These are phyloP conservation scores for Dendroctonus valens DNA, from an alignment of 1,140 invertebrate species.

Conservation along the genomic window DNA sequence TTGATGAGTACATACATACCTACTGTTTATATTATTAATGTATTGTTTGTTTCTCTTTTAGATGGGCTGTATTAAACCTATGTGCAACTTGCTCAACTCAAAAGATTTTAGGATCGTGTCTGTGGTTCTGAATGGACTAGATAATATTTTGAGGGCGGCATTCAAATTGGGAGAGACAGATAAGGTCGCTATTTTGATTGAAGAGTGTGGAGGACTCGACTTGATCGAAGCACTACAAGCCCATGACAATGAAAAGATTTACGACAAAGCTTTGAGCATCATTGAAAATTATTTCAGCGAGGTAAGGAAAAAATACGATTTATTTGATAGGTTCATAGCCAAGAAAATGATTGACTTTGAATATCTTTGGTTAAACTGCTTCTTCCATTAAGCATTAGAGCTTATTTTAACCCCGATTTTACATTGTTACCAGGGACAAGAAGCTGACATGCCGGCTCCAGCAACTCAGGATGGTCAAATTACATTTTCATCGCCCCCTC, in stretches of 20 bases:
- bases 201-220: constrained; percentile 90
- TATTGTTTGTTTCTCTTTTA: constrained; percentile 8
- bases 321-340: too few relatives aligned
- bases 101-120: constrained; percentile 80
- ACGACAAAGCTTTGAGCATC: constrained; percentile 97
- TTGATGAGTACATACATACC: background rate
- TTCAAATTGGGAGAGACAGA: constrained; percentile 76
- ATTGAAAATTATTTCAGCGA: constrained; percentile 98
- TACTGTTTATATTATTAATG: background rate
- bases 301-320: constrained; percentile 56
- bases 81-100: constrained; percentile 85
- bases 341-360: too few relatives aligned
- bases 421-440: constrained; percentile 16
- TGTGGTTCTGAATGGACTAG: constrained; percentile 89
- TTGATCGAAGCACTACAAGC: constrained; percentile 94
- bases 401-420: background rate
- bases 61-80: constrained; percentile 83
- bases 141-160: constrained; percentile 73
- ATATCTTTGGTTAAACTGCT: background rate
- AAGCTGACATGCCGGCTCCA: constrained; percentile 31
- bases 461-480: constrained; percentile 40
- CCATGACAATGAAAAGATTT: constrained; percentile 98
- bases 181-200: constrained; percentile 80
- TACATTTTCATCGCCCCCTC: constrained; percentile 30
- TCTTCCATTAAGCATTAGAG: background rate